These are phyloP conservation scores for Trisateles emortualis DNA, from an alignment of 2,888 invertebrate genomes.

Conservation along the genomic window DNA sequence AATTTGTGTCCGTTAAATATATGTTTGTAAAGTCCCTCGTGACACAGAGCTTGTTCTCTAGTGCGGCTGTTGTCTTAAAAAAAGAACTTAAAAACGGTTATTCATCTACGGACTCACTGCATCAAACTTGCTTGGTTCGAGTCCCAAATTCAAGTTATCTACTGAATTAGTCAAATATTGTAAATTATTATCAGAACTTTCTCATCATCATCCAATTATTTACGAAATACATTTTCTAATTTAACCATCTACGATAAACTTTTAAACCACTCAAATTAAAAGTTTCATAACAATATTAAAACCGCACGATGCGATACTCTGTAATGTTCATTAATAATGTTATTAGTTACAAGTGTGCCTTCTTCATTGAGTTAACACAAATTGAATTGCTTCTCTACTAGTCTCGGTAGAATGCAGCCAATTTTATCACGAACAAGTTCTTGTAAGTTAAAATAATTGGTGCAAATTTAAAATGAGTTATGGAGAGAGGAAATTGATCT, in stretches of 20 bases:
- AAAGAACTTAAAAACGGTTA: too few relatives aligned
- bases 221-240: too few relatives aligned
- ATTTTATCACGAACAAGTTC: slow-evolving; percentile 1
- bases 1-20: too few relatives aligned
- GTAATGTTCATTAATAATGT: slow-evolving; percentile 4
- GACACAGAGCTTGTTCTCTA: too few relatives aligned
- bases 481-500: slow-evolving; percentile 9
- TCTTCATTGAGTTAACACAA: slow-evolving; percentile 4
- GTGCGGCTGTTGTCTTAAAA: too few relatives aligned
- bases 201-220: too few relatives aligned
- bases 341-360: background rate
- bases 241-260: too few relatives aligned
- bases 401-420: slow-evolving; percentile 1
- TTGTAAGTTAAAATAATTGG: slow-evolving; percentile 4
- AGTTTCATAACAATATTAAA: slow-evolving; percentile 8
- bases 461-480: slow-evolving; percentile 5
- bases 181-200: background rate
- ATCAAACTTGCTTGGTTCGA: too few relatives aligned
- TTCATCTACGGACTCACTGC: too few relatives aligned
- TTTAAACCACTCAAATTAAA: slow-evolving; percentile 4
- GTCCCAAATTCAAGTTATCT: too few relatives aligned
- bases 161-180: too few relatives aligned
- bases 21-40: too few relatives aligned
- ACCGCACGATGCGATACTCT: background rate
- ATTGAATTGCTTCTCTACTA: background rate